Conservation (phyloP, 2,113 vertebrate species). For the Odocoileus virginianus region DNA sequence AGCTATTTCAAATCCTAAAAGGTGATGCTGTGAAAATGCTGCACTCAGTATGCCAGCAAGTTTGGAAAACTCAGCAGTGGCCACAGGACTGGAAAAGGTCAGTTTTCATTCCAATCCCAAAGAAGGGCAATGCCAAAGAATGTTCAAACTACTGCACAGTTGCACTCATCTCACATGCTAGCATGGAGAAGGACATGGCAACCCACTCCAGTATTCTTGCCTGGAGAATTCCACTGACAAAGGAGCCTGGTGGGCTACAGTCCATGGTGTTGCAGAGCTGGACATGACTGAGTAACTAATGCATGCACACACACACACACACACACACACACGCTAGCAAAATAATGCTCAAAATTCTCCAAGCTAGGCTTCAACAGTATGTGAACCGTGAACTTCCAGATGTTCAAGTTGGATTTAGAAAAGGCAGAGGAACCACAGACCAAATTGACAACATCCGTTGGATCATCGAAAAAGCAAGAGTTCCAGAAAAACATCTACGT, state of each 20-base stretch:
- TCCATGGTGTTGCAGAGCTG: rapidly evolving
- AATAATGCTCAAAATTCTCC: not conserved
- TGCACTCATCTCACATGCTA: not conserved
- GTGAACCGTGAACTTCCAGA: not conserved
- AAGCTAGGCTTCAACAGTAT: not conserved
- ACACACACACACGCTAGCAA: not conserved
- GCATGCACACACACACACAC: not conserved
- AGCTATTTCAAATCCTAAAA: not conserved
- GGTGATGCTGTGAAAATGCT: not conserved
- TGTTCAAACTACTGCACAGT: not conserved
- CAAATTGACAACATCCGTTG: too few species aligned
- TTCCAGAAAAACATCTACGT: too few species aligned
- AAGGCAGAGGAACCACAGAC: too few species aligned
- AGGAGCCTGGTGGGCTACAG: not conserved
- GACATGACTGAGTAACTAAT: not conserved
- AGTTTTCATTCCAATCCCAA: not conserved
- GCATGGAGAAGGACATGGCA: not conserved
- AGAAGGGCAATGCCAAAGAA: not conserved
- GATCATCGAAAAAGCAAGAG: too few species aligned
- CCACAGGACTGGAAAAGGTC: not conserved
- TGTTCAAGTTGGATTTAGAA: not conserved
- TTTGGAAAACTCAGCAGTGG: not conserved
- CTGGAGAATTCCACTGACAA: not conserved
- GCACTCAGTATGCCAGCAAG: not conserved
- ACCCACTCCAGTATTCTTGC: not conserved